Base-by-base conservation (phyloP, 2,888 invertebrate species). In the Myopa testacea region DNA sequence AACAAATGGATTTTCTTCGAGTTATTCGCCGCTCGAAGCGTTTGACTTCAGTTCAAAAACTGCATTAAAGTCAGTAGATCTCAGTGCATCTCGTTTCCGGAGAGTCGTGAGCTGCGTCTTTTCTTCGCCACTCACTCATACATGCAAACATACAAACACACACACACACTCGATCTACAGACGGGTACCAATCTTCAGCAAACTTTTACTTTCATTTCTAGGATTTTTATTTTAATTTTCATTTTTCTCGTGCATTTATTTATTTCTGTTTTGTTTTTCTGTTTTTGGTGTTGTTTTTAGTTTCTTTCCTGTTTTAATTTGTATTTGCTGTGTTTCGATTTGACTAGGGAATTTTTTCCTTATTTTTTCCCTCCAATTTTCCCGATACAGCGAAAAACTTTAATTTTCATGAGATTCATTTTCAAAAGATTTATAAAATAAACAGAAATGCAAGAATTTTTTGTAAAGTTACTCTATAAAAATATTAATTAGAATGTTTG, bases 271-370 rank as follows among this genome's bases (percentile, higher is more conserved):
- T n/a, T 55, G 16, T 55, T 55, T 55, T 55, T 12, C 16, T 3
- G 10, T n/a, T 16, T 55, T n/a, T 55, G 5, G 14, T 55, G 10
- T 55, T 55, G 19, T 37, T 69, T 45, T 76, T 71, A n/a, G 63
- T 69, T 78, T 75, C 60, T 12, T 60, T 50, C 45, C 45, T 6
- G 7, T 55, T 19, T 7, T 4, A 38, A 68, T 50, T 38, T 40
- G 26, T 2, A 1, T 26, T 50, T 72, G 26, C n/a, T 73, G 70
- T 76, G 78, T 26, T 26, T 62, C 0, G 63, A 38, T 45, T 12
- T 62, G 75, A 68, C 58, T 76, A 69, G 72, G 75, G 78, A 79
- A 73, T 79, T 68, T 76, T n/a, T n/a, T n/a, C n/a, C n/a, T n/a
- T n/a, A 79, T 26, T 26, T 26, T 26, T 26, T 26, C 26, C 26